Percentiles rank a stretch among this genome's conserved stretches.
These are phyloP conservation scores for Melinopterus prodromus DNA, from an alignment of 2,888 invertebrate species.

Conservation along the genomic window DNA sequence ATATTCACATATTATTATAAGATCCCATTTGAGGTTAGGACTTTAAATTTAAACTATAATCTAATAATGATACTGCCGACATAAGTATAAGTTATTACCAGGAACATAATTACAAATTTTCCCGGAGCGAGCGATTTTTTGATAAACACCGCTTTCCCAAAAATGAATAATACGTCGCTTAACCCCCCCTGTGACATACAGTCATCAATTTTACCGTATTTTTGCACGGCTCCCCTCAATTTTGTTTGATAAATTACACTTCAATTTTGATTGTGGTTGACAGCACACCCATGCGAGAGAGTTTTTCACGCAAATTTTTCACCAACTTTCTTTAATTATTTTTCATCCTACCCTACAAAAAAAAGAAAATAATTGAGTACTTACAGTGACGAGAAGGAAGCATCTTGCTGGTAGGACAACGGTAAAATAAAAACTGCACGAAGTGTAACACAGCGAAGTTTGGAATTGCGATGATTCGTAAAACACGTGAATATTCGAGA, in stretches of 20 bases:
- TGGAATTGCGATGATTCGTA: neutral
- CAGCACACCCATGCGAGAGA: neutral
- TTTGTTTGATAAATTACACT: constrained; percentile 4
- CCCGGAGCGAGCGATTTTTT: neutral
- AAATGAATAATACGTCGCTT: neutral
- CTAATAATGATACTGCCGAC: too few relatives aligned
- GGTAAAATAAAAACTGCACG: neutral
- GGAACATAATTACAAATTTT: neutral
- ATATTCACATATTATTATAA: too few relatives aligned
- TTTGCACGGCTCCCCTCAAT: neutral
- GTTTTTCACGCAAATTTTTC: neutral
- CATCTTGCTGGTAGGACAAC: neutral
- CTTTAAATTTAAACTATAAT: too few relatives aligned
- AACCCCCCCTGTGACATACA: neutral
- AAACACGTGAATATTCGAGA: neutral
- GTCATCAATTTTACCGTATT: neutral
- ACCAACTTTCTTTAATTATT: neutral
- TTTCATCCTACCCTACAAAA: neutral
- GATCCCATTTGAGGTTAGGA: too few relatives aligned
- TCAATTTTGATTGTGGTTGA: neutral
- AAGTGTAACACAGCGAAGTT: neutral
- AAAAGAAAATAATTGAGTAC: constrained; percentile 5
- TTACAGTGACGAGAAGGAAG: constrained; percentile 12
- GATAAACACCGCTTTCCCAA: neutral
- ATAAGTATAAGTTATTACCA: too few relatives aligned